Conservation (phyloP, 2,113 vertebrate genomes). For the Silurus meridionalis region DNA sequence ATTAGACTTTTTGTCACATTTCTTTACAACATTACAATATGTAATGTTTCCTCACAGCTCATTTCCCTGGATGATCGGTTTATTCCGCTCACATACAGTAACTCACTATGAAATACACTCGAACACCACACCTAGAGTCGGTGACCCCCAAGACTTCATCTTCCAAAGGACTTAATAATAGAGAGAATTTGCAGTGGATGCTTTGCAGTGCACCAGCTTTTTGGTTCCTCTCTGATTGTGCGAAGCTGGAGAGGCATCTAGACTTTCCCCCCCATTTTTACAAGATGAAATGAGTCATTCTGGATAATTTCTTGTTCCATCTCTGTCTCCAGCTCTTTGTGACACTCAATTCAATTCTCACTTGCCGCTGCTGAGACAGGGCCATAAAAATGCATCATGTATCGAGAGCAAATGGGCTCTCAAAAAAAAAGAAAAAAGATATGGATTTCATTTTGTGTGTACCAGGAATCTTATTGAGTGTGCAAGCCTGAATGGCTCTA, state of each 20-base stretch:
- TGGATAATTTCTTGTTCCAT: slow-evolving; percentile 26
- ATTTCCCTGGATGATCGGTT: background rate
- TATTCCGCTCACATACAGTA: background rate
- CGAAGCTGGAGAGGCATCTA: background rate
- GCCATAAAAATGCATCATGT: slow-evolving; percentile 27
- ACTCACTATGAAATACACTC: background rate
- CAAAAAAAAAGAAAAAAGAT: background rate
- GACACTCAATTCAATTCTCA: slow-evolving; percentile 35
- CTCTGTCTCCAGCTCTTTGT: slow-evolving; percentile 44
- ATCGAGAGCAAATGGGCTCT: slow-evolving; percentile 27
- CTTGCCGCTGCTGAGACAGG: slow-evolving; percentile 24
- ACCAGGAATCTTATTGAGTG: slow-evolving; percentile 1
- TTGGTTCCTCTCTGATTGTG: background rate
- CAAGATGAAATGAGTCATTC: slow-evolving; percentile 22
- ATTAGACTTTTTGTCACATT: background rate
- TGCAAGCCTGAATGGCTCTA: background rate
- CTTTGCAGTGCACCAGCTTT: background rate
- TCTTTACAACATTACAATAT: background rate
- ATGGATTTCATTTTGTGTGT: slow-evolving; percentile 32
- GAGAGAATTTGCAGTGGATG: background rate
- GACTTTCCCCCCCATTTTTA: background rate
- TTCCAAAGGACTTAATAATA: background rate
- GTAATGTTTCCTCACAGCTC: background rate
- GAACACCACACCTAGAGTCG: background rate
- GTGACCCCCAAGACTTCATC: background rate